Base-by-base conservation (phyloP, 1,140 invertebrate genomes). In the Oscheius sp. region DNA sequence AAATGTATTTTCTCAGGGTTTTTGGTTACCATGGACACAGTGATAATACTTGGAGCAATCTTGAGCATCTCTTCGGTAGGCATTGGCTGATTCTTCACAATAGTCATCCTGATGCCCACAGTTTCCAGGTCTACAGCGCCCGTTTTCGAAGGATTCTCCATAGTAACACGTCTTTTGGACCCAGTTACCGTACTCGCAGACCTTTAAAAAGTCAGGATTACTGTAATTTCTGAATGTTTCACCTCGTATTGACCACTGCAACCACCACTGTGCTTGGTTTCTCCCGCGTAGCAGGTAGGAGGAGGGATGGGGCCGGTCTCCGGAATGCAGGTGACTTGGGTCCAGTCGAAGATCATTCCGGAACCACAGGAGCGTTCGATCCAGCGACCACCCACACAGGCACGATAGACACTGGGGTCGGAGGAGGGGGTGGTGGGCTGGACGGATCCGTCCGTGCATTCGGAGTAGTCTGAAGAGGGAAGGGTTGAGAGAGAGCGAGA, bases 21-120 rank as follows among this genome's bases (percentile, higher is more conserved):
- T 20, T 7, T 20, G 28, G 15, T 55, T 15, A 55, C 49, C 49
- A 55, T 55, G 49, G 23, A 55, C 49, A 55, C 49, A 55, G 7
- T 55, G 49, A 23, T 13, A 55, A 23, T 55, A 55, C 23, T 55
- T 55, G 49, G 49, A 55, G 23, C 49, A 55, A 26, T 55, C 49
- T 7, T 55, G 28, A 4, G 49, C 7, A 23, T 55, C 49, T 23
- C 49, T 7, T 55, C 49, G 15, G 49, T 55, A 55, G 49, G 49
- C 49, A 23, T 7, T 23, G 7, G 49, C 49, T 26, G 49, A 7
- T 23, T 55, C 49, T 23, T 13, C 7, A 26, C 49, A 55, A 7
- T 55, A 20, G 15, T 55, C 49, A n/a, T n/a, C n/a, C n/a, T n/a
- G n/a, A n/a, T n/a, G n/a, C 49, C 23, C 15, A 26, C 49, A 55